phyloP scores from a whole-genome alignment of 92 coral and sea anemone genomes.

The Isaurus tuberculatus region DNA sequence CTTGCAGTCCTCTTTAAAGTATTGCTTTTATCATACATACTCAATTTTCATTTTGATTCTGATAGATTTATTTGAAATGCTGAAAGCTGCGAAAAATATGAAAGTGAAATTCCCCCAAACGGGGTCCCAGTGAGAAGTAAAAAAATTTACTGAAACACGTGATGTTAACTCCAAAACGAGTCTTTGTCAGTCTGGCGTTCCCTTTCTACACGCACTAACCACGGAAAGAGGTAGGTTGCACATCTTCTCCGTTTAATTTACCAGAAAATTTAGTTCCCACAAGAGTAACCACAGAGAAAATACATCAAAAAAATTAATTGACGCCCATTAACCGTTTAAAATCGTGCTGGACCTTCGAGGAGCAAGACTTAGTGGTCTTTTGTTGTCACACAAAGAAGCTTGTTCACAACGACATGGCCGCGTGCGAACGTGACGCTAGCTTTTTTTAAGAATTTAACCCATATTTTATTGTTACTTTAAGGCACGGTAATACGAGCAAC shows the following conservation, averaged over 20 bases:
- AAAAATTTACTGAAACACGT: background rate
- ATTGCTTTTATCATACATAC: slow-evolving; percentile 12
- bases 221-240: too few relatives aligned
- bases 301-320: background rate
- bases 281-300: background rate
- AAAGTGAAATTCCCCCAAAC: background rate
- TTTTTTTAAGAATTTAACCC: slow-evolving; percentile 1
- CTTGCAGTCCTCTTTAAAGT: slow-evolving; percentile 10
- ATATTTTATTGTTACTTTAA: slow-evolving; percentile 1
- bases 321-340: background rate
- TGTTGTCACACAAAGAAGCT: slow-evolving; percentile 6
- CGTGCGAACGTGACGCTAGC: background rate
- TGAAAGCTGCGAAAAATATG: background rate
- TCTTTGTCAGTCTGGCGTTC: background rate
- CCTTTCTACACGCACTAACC: background rate
- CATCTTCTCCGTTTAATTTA: too few relatives aligned
- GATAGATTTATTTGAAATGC: slow-evolving; percentile 2
- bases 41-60: slow-evolving; percentile 14
- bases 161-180: background rate
- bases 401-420: background rate
- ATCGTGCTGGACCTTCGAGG: background rate
- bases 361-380: slow-evolving; percentile 6
- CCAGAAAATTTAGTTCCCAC: too few relatives aligned
- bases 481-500: slow-evolving; percentile 6
- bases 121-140: background rate